Percentiles rank a stretch among this genome's conserved stretches.
These are phyloP conservation scores for Anniella stebbinsi DNA, from an alignment of 2,797 vertebrate species.

Conservation along the genomic window DNA sequence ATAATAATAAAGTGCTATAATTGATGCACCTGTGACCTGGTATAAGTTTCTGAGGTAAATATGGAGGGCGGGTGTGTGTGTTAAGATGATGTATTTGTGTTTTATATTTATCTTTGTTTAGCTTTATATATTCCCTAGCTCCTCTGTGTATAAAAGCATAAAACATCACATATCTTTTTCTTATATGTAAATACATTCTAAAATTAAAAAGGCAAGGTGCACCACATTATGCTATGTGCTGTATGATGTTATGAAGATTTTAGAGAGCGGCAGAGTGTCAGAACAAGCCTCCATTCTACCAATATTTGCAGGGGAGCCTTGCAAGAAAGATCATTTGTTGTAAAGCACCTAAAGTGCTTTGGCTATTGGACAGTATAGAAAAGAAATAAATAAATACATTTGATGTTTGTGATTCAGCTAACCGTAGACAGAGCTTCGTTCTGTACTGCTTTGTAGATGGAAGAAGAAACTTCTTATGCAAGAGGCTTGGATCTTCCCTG, in stretches of 20 bases:
- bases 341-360: no score
- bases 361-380: neutral
- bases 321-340: neutral
- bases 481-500: neutral
- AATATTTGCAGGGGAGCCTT: neutral
- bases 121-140: neutral
- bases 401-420: neutral
- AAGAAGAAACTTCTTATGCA: neutral
- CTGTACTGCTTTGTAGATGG: constrained; percentile 16
- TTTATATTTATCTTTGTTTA: neutral
- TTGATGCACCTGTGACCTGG: neutral
- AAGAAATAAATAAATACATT: neutral
- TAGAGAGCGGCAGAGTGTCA: neutral
- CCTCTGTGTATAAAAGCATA: neutral
- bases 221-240: neutral
- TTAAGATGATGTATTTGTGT: neutral
- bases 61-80: no score
- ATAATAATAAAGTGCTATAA: neutral
- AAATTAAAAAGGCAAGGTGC: constrained; percentile 1
- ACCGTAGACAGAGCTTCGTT: neutral
- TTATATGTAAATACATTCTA: neutral
- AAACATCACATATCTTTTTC: neutral
- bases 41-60: neutral
- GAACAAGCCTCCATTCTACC: neutral
- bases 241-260: neutral